Evolutionary conservation across 1,140 invertebrate genomes (phyloP).

Genomic region (Neomicropteryx cornuta): DNA sequence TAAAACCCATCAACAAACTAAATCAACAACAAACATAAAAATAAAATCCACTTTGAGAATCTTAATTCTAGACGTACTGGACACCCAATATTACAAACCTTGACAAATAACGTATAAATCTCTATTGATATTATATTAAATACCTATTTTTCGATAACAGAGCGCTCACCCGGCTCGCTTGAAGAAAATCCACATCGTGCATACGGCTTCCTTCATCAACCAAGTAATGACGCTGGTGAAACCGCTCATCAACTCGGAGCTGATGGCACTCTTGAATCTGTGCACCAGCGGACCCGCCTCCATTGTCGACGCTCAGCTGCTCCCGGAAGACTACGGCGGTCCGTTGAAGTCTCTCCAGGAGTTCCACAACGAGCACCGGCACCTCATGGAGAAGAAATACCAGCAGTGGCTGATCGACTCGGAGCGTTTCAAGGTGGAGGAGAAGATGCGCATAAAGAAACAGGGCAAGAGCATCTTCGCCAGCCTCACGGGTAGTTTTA

Average conservation of each 20-base stretch:
- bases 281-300: constrained; percentile 33
- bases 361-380: constrained; percentile 33
- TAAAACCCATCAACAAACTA: too few species aligned
- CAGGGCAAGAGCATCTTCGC: constrained; percentile 36
- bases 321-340: constrained; percentile 39
- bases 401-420: constrained; percentile 37
- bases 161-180: constrained; percentile 46
- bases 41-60: background rate
- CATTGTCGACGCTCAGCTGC: constrained; percentile 30
- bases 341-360: constrained; percentile 30
- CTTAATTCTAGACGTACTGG: background rate
- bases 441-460: constrained; percentile 38
- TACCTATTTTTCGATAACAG: constrained; percentile 24
- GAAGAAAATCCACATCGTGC: constrained; percentile 46
- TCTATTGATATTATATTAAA: background rate
- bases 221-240: constrained; percentile 47
- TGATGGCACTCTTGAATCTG: constrained; percentile 43
- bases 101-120: background rate
- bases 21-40: too few species aligned
- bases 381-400: constrained; percentile 35
- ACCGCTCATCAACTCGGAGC: constrained; percentile 44
- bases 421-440: constrained; percentile 34
- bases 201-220: constrained; percentile 48
- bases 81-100: too few species aligned
- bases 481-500: constrained; percentile 32